These are phyloP conservation scores for Crepidodera aurea DNA, from an alignment of 2,888 invertebrate species.

Conservation along the genomic window DNA sequence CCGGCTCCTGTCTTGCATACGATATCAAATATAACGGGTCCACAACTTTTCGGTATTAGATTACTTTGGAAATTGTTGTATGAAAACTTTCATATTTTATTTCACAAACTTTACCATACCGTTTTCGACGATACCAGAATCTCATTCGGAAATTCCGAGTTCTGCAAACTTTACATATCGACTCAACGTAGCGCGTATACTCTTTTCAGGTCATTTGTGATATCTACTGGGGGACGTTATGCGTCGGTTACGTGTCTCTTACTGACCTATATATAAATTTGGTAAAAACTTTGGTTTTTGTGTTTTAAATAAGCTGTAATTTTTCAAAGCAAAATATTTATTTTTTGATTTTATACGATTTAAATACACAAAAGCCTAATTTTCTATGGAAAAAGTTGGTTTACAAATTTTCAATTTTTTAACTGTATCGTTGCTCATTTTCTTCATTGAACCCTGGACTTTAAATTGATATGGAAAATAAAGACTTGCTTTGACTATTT, in stretches of 20 bases:
- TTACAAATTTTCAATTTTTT: too few relatives aligned
- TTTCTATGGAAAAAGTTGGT: too few relatives aligned
- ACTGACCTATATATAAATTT: neutral
- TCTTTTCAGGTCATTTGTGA: conserved; percentile 21
- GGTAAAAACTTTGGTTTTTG: too few relatives aligned
- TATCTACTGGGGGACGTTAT: conserved; percentile 17
- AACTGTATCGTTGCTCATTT: too few relatives aligned
- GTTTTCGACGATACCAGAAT: conserved; percentile 34
- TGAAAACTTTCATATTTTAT: conserved; percentile 45
- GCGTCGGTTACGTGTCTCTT: neutral
- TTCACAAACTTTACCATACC: conserved; percentile 37
- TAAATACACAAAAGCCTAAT: too few relatives aligned
- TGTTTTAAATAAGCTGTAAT: too few relatives aligned
- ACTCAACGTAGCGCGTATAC: conserved; percentile 25
- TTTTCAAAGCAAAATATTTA: too few relatives aligned
- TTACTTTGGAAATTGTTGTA: conserved; percentile 48
- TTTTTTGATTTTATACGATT: too few relatives aligned
- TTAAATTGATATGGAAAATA: too few relatives aligned
- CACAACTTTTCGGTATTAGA: conserved; percentile 47
- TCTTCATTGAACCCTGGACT: too few relatives aligned
- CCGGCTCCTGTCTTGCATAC: conserved; percentile 42
- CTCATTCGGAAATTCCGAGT: conserved; percentile 26
- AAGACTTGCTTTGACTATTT: too few relatives aligned
- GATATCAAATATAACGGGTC: conserved; percentile 47
- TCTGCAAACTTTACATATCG: conserved; percentile 34